A percentile compares a stretch with the other conserved stretches of the same genome.
Evolutionary conservation across 1,140 invertebrate species (phyloP).

Genomic region (Schlechtendalia chinensis): DNA sequence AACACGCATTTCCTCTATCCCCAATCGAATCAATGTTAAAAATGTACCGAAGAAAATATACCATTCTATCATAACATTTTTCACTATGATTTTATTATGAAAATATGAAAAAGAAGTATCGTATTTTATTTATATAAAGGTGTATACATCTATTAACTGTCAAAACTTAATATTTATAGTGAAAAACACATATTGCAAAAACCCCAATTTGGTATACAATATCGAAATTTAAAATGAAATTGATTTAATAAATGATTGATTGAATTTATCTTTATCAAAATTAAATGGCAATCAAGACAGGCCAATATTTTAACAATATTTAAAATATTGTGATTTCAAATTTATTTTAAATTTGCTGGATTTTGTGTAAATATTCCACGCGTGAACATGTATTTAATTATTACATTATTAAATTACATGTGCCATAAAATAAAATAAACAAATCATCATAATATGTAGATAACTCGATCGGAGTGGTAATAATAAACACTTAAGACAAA

Average conservation of each 20-base stretch:
- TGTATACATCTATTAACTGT: neutral
- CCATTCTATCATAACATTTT: neutral
- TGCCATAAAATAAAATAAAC: too few species aligned
- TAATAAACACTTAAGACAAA: too few species aligned
- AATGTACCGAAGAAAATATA: neutral
- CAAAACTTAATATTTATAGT: neutral
- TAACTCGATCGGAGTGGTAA: too few species aligned
- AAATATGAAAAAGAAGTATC: neutral
- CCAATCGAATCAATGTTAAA: too few species aligned
- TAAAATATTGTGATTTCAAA: neutral
- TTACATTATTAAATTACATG: too few species aligned
- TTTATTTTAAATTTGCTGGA: too few species aligned
- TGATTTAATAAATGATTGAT: too few species aligned
- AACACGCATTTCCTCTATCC: too few species aligned
- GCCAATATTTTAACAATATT: neutral
- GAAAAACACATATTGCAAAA: neutral
- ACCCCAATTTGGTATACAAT: neutral
- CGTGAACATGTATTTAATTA: too few species aligned
- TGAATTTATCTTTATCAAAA: neutral
- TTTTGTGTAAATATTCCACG: too few species aligned
- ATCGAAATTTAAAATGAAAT: too few species aligned
- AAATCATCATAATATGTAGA: too few species aligned
- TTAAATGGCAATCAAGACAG: neutral
- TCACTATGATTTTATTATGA: neutral
- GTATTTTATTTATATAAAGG: neutral